Conservation (phyloP, 2,113 vertebrate genomes). For the Muscicapa adusta region DNA sequence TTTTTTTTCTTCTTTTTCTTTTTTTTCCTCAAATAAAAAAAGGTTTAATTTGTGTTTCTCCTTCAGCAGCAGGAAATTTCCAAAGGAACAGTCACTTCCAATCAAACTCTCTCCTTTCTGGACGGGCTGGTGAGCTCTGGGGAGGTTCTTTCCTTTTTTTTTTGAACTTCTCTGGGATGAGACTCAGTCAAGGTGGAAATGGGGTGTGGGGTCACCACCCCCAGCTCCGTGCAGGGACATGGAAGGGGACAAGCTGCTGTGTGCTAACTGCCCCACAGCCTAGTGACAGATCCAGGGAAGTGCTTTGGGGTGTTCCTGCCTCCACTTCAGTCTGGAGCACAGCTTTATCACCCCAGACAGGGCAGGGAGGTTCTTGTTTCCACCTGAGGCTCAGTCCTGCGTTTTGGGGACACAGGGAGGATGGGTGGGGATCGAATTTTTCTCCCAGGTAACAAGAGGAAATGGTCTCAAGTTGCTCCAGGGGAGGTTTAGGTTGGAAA, state of each 20-base stretch:
- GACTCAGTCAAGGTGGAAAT: fast-evolving
- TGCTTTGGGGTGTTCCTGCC: neutral
- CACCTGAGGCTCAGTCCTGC: neutral
- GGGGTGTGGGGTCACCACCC: neutral
- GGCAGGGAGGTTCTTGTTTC: neutral
- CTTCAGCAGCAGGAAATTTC: neutral
- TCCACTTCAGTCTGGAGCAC: neutral
- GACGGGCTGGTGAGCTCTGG: fast-evolving
- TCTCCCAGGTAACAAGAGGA: neutral
- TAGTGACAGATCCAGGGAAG: neutral
- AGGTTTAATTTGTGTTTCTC: neutral
- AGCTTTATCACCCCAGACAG: neutral
- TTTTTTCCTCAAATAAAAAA: neutral
- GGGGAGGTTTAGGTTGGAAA: neutral
- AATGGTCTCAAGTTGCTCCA: neutral
- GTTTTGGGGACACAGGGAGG: neutral
- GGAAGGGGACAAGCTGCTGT: neutral
- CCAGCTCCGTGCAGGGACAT: neutral
- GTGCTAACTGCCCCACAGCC: neutral
- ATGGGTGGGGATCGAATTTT: too few relatives aligned
- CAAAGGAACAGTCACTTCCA: neutral
- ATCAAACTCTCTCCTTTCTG: neutral
- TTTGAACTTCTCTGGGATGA: neutral
- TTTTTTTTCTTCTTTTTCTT: neutral
- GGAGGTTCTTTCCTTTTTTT: neutral